A percentile compares a stretch with the other conserved stretches of the same genome.
Evolutionary conservation across 2,113 vertebrate genomes (phyloP).

Genomic region (Halcyon malimbica): DNA sequence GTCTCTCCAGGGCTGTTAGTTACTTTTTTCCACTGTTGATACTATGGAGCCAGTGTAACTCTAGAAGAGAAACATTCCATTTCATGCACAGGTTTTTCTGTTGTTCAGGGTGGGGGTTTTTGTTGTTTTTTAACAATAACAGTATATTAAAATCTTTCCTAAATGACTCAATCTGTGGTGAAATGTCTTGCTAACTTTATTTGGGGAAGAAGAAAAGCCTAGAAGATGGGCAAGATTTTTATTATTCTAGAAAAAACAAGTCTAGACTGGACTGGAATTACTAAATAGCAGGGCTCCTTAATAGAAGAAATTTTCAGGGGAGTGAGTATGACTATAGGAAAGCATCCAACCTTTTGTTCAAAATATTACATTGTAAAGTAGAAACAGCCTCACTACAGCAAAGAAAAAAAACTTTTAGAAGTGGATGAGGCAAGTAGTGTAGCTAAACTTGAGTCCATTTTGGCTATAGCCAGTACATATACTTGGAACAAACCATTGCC

Average conservation of each 20-base stretch:
- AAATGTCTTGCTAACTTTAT: neutral
- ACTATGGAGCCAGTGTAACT: neutral
- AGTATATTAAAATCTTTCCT: neutral
- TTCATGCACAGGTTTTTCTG: neutral
- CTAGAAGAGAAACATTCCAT: neutral
- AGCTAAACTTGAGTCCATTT: neutral
- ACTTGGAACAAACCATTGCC: neutral
- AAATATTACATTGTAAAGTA: neutral
- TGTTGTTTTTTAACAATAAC: neutral
- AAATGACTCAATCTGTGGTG: neutral
- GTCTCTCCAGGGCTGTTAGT: neutral
- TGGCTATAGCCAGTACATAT: neutral
- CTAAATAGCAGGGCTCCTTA: neutral
- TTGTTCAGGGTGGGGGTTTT: neutral
- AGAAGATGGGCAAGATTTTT: neutral
- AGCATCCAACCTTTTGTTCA: neutral
- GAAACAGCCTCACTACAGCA: neutral
- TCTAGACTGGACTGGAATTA: neutral
- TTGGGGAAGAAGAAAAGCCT: neutral
- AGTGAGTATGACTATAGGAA: neutral
- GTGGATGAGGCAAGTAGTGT: neutral
- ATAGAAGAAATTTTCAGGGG: neutral
- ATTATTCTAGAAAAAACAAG: conserved; percentile 6
- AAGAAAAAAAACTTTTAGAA: neutral
- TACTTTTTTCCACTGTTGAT: neutral